A percentile compares a stretch with the other conserved stretches of the same genome.
Conservation (phyloP, 2,113 vertebrate genomes). For the Cyprinodon variegatus region DNA sequence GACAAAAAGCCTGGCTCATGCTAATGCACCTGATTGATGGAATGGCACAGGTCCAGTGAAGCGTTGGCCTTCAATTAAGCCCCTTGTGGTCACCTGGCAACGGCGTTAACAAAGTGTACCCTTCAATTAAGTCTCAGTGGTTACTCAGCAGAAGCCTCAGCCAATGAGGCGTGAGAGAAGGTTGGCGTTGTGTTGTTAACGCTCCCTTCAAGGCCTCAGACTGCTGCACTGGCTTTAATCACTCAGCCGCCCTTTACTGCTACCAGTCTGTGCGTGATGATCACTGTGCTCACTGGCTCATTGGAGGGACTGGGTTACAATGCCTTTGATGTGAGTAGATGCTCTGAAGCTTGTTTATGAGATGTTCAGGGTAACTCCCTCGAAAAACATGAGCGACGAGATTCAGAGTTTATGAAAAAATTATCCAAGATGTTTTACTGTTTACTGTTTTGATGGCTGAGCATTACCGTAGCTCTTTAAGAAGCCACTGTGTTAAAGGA, state of each 20-base stretch:
- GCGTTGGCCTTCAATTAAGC: conserved; percentile 40
- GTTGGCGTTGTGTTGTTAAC: conserved; percentile 31
- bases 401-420: conserved; percentile 28
- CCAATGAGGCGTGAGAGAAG: conserved; percentile 45
- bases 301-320: conserved; percentile 34
- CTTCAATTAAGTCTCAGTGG: conserved; percentile 48
- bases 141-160: conserved; percentile 40
- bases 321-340: conserved; percentile 18
- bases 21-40: conserved; percentile 50
- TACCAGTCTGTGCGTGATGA: not conserved
- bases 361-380: conserved; percentile 26
- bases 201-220: conserved; percentile 27
- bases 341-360: conserved; percentile 48
- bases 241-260: conserved; percentile 10
- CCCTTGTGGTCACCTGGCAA: conserved; percentile 49
- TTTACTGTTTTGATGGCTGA: conserved; percentile 16
- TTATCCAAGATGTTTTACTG: conserved; percentile 37
- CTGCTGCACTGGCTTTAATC: conserved; percentile 30
- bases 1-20: conserved; percentile 3
- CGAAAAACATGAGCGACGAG: conserved; percentile 22
- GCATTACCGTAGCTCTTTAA: conserved; percentile 22
- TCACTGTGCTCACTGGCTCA: conserved; percentile 17
- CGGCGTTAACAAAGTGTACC: conserved; percentile 38
- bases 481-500: conserved; percentile 19
- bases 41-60: conserved; percentile 37